Evolutionary conservation across 2,888 invertebrate genomes (phyloP), one percentile per base, ranked within the genome.

Genomic region (Mesorhabditis spiculigera): DNA sequence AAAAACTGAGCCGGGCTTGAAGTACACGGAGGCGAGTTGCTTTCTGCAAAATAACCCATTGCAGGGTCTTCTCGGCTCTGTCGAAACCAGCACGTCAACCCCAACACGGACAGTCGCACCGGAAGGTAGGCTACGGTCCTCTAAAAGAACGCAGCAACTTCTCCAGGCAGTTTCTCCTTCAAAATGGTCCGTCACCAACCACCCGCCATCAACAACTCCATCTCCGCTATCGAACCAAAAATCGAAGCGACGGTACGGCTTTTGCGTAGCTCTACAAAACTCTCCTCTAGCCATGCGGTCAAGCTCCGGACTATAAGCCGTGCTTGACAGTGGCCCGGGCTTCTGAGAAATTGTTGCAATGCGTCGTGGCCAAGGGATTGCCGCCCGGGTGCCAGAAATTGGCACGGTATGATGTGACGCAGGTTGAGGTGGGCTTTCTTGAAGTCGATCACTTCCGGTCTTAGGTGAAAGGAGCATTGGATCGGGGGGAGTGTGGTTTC

Each of bases 321-420:
- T 84, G 84, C 71, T 78, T 84, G 4, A 75, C 44, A 28, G 61
- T 66, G 5, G 28, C 28, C 5, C 13, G 8, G 50, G n/a, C 44
- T 4, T 43, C 45, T 67, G 10, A 28, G 65, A 73, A 73, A 5
- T 69, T 83, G 8, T 68, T 81, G 44, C 68, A 71, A 0, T 84
- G 84, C 69, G 83, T 83, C 64, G 72, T 75, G 50, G 44, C 74
- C 8, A 83, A 82, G 71, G 75, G 78, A 58, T 71, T 84, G 68
- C 84, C 84, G 1, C 67, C 71, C 1, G 84, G 84, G 43, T 84
- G 84, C 65, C 77, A 78, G 41, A 71, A 76, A 8, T 74, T 84
- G 62, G 84, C 83, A 69, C 74, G 84, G 41, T 84, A 84, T 68
- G 83, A 84, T 69, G 77, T 82, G n/a, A 84, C 83, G 5, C 82